These are phyloP conservation scores for Siniperca obscura DNA, from an alignment of 2,797 vertebrate genomes.

Conservation along the genomic window DNA sequence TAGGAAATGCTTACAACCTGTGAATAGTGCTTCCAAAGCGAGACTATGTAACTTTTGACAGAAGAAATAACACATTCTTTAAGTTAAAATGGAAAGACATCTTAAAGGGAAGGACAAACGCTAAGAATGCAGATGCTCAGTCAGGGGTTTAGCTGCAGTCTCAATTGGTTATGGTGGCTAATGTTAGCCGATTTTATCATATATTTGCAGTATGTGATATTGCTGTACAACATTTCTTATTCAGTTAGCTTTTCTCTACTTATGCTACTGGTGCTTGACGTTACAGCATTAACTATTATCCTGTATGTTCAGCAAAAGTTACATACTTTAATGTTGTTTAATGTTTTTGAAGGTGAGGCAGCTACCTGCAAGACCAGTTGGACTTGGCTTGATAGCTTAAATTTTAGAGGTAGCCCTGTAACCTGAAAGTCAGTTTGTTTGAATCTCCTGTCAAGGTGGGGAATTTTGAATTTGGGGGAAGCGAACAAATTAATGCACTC, in stretches of 20 bases:
- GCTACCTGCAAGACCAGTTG: background rate
- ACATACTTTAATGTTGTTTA: background rate
- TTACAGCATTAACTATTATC: background rate
- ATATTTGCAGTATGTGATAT: background rate
- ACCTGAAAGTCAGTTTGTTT: slow-evolving; percentile 34
- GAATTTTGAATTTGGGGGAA: slow-evolving; percentile 37
- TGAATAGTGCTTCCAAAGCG: background rate
- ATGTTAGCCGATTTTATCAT: background rate
- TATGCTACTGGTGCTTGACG: background rate
- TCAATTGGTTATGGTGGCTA: background rate
- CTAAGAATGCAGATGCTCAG: background rate
- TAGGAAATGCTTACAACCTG: background rate
- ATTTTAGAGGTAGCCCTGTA: slow-evolving; percentile 20
- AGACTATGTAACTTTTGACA: background rate
- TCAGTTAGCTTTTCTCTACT: background rate
- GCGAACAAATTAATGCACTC: slow-evolving; percentile 42
- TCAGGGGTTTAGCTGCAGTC: background rate
- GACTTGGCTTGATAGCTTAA: background rate
- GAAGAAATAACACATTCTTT: background rate
- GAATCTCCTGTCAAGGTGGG: slow-evolving; percentile 35
- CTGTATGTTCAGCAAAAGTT: background rate
- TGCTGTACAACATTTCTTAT: background rate
- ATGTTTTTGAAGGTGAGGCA: background rate
- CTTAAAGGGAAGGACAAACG: background rate
- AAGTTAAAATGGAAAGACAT: background rate